Evolutionary conservation across 2,113 vertebrate species (phyloP).

Genomic region (Nicator chloris): DNA sequence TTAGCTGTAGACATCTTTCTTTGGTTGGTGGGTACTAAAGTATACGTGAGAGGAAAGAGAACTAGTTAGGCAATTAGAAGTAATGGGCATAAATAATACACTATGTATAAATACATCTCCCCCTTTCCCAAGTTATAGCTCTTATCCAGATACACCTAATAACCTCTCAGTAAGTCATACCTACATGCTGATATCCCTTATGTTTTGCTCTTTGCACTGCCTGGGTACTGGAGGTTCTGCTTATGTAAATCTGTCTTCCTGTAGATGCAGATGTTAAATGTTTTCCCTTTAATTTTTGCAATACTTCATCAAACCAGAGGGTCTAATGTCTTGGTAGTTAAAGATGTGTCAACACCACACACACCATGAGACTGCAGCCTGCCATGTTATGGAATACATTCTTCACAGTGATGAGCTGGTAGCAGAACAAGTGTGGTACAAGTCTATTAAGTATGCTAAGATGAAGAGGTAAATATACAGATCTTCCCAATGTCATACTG

Average conservation of each 20-base stretch:
- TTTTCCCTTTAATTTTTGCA: background rate
- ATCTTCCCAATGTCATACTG: background rate
- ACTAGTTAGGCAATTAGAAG: slow-evolving; percentile 67
- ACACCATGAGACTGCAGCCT: background rate
- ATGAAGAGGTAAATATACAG: background rate
- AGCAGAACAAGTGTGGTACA: background rate
- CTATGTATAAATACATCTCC: background rate
- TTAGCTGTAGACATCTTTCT: slow-evolving; percentile 59
- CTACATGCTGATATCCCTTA: background rate
- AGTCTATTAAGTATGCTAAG: background rate
- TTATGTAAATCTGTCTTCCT: background rate
- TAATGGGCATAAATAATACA: slow-evolving; percentile 55
- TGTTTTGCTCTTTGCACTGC: slow-evolving; percentile 1
- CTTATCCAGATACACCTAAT: background rate
- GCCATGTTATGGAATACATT: background rate
- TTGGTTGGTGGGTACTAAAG: slow-evolving; percentile 61
- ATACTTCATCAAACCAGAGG: background rate
- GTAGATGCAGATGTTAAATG: background rate
- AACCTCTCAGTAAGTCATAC: slow-evolving; percentile 49
- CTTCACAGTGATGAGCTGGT: background rate
- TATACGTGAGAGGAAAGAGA: slow-evolving; percentile 59
- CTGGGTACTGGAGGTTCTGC: background rate
- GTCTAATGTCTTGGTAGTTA: background rate
- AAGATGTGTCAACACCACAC: background rate
- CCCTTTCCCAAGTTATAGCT: background rate